phyloP scores from a whole-genome alignment of 1,140 invertebrate species.

The Ganaspis sp. region DNA sequence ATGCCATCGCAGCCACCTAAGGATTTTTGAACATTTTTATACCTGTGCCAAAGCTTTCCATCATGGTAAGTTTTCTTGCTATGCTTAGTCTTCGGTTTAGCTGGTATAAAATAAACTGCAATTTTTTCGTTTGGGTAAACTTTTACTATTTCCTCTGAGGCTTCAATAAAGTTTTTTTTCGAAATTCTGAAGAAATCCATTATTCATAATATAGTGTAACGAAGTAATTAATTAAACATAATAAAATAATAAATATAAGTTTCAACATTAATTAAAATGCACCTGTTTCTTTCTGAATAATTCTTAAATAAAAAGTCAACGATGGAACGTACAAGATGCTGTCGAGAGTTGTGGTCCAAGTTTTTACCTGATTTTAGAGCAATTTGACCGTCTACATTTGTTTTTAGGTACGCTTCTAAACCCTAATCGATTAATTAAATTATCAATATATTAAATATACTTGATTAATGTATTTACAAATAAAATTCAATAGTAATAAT shows the following conservation, averaged over 20 bases:
- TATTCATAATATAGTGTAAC: too few species aligned
- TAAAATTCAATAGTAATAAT: too few species aligned
- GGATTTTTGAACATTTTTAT: background rate
- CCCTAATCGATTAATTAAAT: too few species aligned
- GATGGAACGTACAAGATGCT: background rate
- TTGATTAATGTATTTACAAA: too few species aligned
- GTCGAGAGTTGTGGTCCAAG: background rate
- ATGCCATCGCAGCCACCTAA: background rate
- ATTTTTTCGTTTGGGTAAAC: background rate
- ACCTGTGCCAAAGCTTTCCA: background rate
- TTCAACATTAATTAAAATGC: too few species aligned
- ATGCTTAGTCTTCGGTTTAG: background rate
- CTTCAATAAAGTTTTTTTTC: background rate
- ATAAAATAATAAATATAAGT: background rate
- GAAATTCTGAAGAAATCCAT: too few species aligned
- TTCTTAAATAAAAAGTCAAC: background rate
- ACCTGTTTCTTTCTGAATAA: background rate
- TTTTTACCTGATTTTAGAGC: background rate
- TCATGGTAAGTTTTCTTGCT: background rate
- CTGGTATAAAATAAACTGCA: background rate
- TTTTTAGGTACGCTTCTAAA: background rate
- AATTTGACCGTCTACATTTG: background rate
- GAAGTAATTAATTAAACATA: background rate
- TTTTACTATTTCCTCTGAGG: background rate
- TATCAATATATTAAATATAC: too few species aligned